These are phyloP conservation scores for Hesperia comma DNA, from an alignment of 2,888 invertebrate genomes.

Conservation along the genomic window DNA sequence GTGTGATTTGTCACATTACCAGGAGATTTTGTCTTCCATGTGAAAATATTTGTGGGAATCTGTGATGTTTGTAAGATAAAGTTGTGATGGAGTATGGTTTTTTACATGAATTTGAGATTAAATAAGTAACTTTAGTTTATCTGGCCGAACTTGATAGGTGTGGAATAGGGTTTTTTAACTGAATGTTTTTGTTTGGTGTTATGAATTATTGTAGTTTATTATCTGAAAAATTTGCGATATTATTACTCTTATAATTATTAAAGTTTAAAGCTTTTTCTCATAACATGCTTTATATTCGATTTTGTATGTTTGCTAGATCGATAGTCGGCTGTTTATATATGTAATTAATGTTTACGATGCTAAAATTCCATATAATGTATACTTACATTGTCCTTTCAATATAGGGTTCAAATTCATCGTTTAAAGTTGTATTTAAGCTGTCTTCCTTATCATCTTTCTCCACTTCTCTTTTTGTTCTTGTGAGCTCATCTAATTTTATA, in stretches of 20 bases:
- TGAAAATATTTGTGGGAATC: slow-evolving; percentile 20
- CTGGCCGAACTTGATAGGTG: too few species aligned
- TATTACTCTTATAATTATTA: too few species aligned
- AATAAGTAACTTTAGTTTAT: too few species aligned
- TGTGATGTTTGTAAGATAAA: slow-evolving; percentile 14
- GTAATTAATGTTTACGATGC: too few species aligned
- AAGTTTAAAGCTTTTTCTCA: too few species aligned
- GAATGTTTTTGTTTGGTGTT: not conserved
- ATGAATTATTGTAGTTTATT: not conserved
- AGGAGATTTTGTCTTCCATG: slow-evolving; percentile 25
- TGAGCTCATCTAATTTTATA: slow-evolving; percentile 58
- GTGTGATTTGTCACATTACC: slow-evolving; percentile 43
- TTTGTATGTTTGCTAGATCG: too few species aligned
- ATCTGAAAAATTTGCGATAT: too few species aligned
- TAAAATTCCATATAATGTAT: too few species aligned
- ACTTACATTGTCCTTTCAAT: slow-evolving; percentile 70
- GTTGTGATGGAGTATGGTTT: not conserved
- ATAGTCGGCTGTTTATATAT: too few species aligned
- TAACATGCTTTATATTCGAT: too few species aligned
- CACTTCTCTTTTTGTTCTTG: slow-evolving; percentile 54
- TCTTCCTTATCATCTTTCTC: slow-evolving; percentile 17
- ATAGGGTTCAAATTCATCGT: slow-evolving; percentile 55
- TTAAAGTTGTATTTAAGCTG: slow-evolving; percentile 16
- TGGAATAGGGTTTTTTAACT: too few species aligned
- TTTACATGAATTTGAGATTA: not conserved